phyloP scores from a whole-genome alignment of 1,140 invertebrate genomes.

The Drosophila novamexicana region DNA sequence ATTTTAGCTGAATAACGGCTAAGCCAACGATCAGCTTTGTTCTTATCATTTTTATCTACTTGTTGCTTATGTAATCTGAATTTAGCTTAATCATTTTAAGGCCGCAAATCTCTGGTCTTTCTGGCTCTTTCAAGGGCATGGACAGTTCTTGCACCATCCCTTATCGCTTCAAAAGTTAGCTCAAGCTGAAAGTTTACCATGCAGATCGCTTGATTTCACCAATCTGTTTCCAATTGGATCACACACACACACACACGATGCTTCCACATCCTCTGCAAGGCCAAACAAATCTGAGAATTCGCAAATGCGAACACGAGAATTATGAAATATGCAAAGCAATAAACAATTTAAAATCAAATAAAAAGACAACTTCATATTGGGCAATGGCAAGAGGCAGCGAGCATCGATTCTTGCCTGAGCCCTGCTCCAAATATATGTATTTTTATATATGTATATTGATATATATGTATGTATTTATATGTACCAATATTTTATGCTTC shows the following conservation, averaged over 20 bases:
- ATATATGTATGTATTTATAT: conserved; percentile 9
- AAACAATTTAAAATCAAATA: conserved; percentile 82
- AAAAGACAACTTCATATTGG: conserved; percentile 77
- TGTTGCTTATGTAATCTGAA: too few species aligned
- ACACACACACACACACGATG: conserved; percentile 10
- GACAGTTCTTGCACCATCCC: too few species aligned
- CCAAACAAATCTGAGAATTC: conserved; percentile 32
- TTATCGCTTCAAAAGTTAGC: neutral
- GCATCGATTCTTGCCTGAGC: conserved; percentile 62
- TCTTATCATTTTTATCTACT: too few species aligned
- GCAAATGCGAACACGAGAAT: conserved; percentile 49
- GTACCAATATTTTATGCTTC: conserved; percentile 80
- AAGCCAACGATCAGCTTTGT: neutral
- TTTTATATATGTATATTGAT: conserved; percentile 3
- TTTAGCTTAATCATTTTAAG: too few species aligned
- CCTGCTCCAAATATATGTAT: conserved; percentile 29
- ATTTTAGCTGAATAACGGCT: neutral
- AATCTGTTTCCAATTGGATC: conserved; percentile 37
- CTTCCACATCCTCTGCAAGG: conserved; percentile 30
- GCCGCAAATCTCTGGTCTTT: too few species aligned
- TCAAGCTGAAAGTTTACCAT: neutral
- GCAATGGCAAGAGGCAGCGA: conserved; percentile 48
- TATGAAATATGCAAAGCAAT: conserved; percentile 82
- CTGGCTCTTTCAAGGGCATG: too few species aligned
- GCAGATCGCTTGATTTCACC: conserved; percentile 20